Conservation (phyloP, 2,888 invertebrate genomes). For the Lycophotia porphyrea region DNA sequence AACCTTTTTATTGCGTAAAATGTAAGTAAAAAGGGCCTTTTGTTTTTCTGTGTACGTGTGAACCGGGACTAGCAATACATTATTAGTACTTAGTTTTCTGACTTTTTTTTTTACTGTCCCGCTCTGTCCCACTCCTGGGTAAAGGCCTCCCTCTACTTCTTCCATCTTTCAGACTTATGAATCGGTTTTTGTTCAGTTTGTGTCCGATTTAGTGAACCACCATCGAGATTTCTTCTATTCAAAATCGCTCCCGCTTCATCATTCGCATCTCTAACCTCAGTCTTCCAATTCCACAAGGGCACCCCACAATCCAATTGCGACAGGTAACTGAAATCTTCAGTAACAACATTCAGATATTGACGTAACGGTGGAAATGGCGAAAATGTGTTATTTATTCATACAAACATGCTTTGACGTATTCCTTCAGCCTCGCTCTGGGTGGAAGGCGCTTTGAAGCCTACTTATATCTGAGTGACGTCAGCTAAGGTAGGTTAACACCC, state of each 20-base stretch:
- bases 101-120: no score
- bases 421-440: conserved; percentile 10
- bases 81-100: neutral
- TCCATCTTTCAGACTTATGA: no score
- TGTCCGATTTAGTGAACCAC: neutral
- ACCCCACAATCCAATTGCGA: conserved; percentile 58
- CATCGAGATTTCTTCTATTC: neutral
- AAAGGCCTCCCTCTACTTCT: no score
- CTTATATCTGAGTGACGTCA: conserved; percentile 44
- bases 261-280: neutral
- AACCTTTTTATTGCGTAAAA: neutral
- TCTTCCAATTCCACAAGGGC: conserved; percentile 51
- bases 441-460: conserved; percentile 34
- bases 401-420: conserved; percentile 33
- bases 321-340: conserved; percentile 60
- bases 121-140: no score
- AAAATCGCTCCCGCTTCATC: conserved; percentile 22
- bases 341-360: conserved; percentile 55
- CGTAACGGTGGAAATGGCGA: conserved; percentile 32
- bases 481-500: conserved; percentile 25
- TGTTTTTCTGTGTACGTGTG: neutral
- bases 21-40: neutral
- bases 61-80: neutral
- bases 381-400: conserved; percentile 52
- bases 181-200: neutral